These are phyloP conservation scores for Endotricha flammealis DNA, from an alignment of 2,888 invertebrate genomes.

Conservation along the genomic window DNA sequence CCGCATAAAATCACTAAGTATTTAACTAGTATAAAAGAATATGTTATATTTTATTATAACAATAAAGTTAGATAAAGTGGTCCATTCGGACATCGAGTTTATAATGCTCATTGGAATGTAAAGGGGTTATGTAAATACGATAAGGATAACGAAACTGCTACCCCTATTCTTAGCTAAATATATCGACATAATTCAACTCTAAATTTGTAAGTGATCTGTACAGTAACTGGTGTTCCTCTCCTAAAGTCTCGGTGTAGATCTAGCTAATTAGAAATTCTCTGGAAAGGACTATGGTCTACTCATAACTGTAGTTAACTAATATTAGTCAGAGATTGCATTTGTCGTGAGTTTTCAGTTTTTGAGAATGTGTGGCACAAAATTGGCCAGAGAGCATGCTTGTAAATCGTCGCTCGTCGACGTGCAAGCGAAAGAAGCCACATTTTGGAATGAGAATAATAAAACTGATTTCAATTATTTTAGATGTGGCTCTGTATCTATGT, in stretches of 20 bases:
- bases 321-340: conserved; percentile 40
- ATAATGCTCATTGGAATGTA: conserved; percentile 66
- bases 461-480: no score
- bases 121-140: conserved; percentile 65
- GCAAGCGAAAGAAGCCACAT: conserved; percentile 16
- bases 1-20: conserved; percentile 52
- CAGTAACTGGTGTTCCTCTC: conserved; percentile 76
- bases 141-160: conserved; percentile 46
- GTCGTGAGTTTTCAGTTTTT: conserved; percentile 33
- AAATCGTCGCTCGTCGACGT: conserved; percentile 11
- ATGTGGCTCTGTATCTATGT: background rate
- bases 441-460: no score
- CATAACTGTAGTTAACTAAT: conserved; percentile 52
- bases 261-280: conserved; percentile 59
- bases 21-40: conserved; percentile 42
- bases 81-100: conserved; percentile 64
- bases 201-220: conserved; percentile 65
- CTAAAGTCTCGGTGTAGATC: conserved; percentile 68
- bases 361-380: no score
- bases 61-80: conserved; percentile 48
- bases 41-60: conserved; percentile 71
- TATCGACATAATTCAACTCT: conserved; percentile 47
- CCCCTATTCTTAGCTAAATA: conserved; percentile 61
- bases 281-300: conserved; percentile 55
- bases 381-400: conserved; percentile 16